Conservation (phyloP, 2,888 invertebrate species). For the Shargacucullia verbasci region DNA sequence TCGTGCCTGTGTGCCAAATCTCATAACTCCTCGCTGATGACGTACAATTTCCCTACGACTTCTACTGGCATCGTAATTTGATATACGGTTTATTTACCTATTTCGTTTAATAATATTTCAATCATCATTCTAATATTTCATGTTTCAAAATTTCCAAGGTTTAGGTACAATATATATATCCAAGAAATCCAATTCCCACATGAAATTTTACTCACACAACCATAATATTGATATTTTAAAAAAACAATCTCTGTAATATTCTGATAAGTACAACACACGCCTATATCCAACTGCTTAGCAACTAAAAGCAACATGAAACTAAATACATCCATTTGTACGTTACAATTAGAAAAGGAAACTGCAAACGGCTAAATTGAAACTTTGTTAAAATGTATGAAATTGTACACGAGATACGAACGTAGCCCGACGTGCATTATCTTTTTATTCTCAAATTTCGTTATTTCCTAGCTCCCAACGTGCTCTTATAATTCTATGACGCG, state of each 20-base stretch:
- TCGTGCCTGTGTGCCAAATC: constrained; percentile 68
- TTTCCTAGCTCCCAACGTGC: constrained; percentile 42
- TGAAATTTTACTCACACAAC: too few relatives aligned
- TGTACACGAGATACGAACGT: constrained; percentile 18
- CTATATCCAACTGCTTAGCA: too few relatives aligned
- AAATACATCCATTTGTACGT: constrained; percentile 42
- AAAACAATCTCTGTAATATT: too few relatives aligned
- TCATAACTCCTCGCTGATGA: constrained; percentile 73
- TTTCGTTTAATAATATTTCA: constrained; percentile 7
- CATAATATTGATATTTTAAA: not conserved
- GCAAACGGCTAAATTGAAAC: constrained; percentile 46
- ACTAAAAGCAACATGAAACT: constrained; percentile 23
- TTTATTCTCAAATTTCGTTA: constrained; percentile 53
- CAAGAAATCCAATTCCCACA: too few relatives aligned
- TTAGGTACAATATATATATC: too few relatives aligned
- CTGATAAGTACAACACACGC: too few relatives aligned
- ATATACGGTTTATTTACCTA: constrained; percentile 18
- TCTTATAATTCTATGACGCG: constrained; percentile 47
- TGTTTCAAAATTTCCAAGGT: too few relatives aligned
- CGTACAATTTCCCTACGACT: constrained; percentile 59
- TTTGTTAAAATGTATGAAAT: constrained; percentile 52
- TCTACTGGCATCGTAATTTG: constrained; percentile 36
- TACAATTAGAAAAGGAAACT: constrained; percentile 51
- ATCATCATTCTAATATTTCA: constrained; percentile 7
- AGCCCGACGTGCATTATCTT: constrained; percentile 40